Percentiles rank a stretch among this genome's conserved stretches.
Conservation (phyloP, 2,888 invertebrate species). For the Ernsta delagoae region DNA sequence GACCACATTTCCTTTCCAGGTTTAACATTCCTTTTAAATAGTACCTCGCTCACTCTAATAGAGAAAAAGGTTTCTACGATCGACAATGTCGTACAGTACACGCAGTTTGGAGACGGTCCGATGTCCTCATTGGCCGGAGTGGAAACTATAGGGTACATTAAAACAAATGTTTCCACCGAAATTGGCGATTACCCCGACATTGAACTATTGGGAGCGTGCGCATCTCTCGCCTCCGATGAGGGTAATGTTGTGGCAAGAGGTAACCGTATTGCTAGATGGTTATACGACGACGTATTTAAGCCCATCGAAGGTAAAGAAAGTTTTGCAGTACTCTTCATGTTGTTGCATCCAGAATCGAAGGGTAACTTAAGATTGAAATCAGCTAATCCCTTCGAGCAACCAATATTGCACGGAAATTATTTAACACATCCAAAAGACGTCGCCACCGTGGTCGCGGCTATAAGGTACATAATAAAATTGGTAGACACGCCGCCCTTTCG, state of each 20-base stretch:
- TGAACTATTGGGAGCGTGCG: constrained; percentile 85
- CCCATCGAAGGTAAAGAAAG: constrained; percentile 71
- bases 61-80: constrained; percentile 60
- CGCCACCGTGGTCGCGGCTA: constrained; percentile 84
- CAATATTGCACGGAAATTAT: constrained; percentile 90
- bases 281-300: constrained; percentile 70
- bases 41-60: constrained; percentile 63
- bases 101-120: constrained; percentile 78
- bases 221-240: constrained; percentile 84
- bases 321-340: constrained; percentile 81
- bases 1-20: constrained; percentile 88
- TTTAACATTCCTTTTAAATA: constrained; percentile 80
- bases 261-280: constrained; percentile 66
- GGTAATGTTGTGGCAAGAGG: constrained; percentile 74
- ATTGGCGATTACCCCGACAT: constrained; percentile 86
- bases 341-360: constrained; percentile 86
- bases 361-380: constrained; percentile 87
- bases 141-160: constrained; percentile 85
- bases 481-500: constrained; percentile 84
- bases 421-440: constrained; percentile 86
- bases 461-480: constrained; percentile 81
- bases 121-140: constrained; percentile 82
- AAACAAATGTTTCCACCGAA: constrained; percentile 83
- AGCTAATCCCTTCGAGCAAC: constrained; percentile 86
- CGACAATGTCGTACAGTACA: constrained; percentile 62